Percentiles rank a stretch among this genome's conserved stretches.
phyloP scores from a whole-genome alignment of 1,140 invertebrate genomes.

The Varroa destructor region DNA sequence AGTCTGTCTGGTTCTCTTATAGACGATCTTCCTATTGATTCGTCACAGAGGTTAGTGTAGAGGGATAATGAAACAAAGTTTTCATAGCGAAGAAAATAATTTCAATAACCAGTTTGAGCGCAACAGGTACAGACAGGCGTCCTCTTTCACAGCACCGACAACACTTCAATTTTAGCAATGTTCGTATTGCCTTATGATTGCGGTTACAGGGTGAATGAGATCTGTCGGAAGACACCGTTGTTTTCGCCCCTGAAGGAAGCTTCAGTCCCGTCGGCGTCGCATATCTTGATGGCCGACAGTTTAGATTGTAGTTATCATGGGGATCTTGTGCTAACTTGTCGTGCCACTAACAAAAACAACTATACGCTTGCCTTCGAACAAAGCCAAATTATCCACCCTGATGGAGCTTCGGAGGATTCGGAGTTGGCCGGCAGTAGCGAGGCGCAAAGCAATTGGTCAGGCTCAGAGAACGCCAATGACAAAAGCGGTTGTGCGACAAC shows the following conservation, averaged over 20 bases:
- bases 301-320: constrained; percentile 67
- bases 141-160: constrained; percentile 5
- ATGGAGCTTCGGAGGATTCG: constrained; percentile 58
- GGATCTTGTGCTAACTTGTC: constrained; percentile 67
- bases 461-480: constrained; percentile 31
- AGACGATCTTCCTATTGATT: constrained; percentile 61
- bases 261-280: constrained; percentile 31
- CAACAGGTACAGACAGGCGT: background rate
- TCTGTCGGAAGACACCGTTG: constrained; percentile 71
- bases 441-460: constrained; percentile 37
- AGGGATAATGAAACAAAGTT: background rate
- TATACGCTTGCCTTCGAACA: constrained; percentile 87
- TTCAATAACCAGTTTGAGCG: too few species aligned
- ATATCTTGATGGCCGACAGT: constrained; percentile 73
- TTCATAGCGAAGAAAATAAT: too few species aligned
- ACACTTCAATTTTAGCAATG: background rate
- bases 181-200: background rate
- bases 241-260: constrained; percentile 76
- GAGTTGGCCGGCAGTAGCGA: constrained; percentile 46
- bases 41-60: constrained; percentile 46
- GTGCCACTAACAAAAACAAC: constrained; percentile 71
- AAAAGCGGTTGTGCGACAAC: background rate
- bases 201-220: constrained; percentile 36
- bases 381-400: constrained; percentile 51
- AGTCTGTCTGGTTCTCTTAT: constrained; percentile 64